These are phyloP conservation scores for Ceratina calcarata DNA, from an alignment of 1,140 invertebrate genomes.

Conservation along the genomic window DNA sequence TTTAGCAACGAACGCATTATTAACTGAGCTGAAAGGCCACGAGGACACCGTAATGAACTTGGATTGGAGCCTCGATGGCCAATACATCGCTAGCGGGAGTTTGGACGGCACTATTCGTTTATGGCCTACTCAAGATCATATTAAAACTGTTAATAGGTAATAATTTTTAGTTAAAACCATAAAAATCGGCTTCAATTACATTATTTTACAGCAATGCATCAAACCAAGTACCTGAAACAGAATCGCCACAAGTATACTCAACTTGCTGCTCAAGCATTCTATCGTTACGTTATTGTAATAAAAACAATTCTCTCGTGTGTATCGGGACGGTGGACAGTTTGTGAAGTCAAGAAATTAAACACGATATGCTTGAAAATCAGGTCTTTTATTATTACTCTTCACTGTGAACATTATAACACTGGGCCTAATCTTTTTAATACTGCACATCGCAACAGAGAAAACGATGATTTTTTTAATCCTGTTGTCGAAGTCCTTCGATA, in stretches of 20 bases:
- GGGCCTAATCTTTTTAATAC: slow-evolving; percentile 23
- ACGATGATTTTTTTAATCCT: not conserved
- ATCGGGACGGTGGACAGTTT: slow-evolving; percentile 72
- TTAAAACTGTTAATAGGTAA: slow-evolving; percentile 78
- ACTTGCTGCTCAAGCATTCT: slow-evolving; percentile 78
- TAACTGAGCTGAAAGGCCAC: slow-evolving; percentile 84
- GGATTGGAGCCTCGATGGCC: slow-evolving; percentile 83
- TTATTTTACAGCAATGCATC: slow-evolving; percentile 69
- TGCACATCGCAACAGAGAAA: slow-evolving; percentile 11
- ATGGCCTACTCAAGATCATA: slow-evolving; percentile 81
- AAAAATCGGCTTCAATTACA: not conserved
- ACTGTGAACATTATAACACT: slow-evolving; percentile 8
- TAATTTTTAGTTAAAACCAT: slow-evolving; percentile 18
- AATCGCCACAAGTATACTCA: slow-evolving; percentile 71
- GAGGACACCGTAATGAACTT: slow-evolving; percentile 83
- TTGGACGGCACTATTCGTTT: slow-evolving; percentile 82
- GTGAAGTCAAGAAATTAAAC: slow-evolving; percentile 19
- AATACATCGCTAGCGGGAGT: slow-evolving; percentile 83
- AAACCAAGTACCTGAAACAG: slow-evolving; percentile 59
- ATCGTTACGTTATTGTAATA: slow-evolving; percentile 75
- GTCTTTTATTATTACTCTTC: slow-evolving; percentile 34
- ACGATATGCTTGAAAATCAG: slow-evolving; percentile 31
- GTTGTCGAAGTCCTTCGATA: slow-evolving; percentile 5
- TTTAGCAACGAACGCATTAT: slow-evolving; percentile 82
- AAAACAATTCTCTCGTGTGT: slow-evolving; percentile 77